Conservation (phyloP, 2,113 vertebrate genomes). For the Furnarius figulus region DNA sequence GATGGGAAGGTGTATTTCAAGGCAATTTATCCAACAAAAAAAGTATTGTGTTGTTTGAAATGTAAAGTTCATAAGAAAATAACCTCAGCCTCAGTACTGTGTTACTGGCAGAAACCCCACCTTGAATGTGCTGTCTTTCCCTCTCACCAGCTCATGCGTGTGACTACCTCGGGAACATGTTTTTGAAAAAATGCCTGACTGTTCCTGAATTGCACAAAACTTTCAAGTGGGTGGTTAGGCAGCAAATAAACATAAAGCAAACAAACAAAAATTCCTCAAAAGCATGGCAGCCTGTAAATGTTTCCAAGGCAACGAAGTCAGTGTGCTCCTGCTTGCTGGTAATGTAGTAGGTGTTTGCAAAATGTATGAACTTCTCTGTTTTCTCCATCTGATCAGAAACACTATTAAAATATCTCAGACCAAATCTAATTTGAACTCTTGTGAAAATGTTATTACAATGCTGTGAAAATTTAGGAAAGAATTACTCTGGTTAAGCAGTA, state of each 20-base stretch:
- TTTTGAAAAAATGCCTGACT: background rate
- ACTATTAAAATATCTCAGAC: background rate
- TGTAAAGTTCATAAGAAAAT: background rate
- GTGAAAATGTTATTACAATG: background rate
- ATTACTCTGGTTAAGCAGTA: background rate
- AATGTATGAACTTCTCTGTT: background rate
- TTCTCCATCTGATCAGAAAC: slow-evolving; percentile 8
- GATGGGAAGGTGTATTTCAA: background rate
- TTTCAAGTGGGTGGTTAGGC: background rate
- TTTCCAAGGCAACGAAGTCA: slow-evolving; percentile 35
- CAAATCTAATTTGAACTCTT: background rate
- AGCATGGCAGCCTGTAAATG: background rate
- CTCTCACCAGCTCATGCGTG: background rate
- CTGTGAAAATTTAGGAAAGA: background rate
- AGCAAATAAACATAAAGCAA: background rate
- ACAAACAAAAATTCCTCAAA: background rate
- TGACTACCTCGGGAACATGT: background rate
- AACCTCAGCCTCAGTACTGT: background rate
- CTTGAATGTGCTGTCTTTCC: background rate
- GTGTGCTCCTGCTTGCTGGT: background rate
- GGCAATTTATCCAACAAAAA: background rate
- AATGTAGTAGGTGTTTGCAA: background rate
- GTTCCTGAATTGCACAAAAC: background rate
- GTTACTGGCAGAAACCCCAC: background rate
- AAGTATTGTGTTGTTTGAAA: background rate